These are phyloP conservation scores for Ornithorhynchus anatinus DNA, from an alignment of 2,113 vertebrate genomes.

Conservation along the genomic window DNA sequence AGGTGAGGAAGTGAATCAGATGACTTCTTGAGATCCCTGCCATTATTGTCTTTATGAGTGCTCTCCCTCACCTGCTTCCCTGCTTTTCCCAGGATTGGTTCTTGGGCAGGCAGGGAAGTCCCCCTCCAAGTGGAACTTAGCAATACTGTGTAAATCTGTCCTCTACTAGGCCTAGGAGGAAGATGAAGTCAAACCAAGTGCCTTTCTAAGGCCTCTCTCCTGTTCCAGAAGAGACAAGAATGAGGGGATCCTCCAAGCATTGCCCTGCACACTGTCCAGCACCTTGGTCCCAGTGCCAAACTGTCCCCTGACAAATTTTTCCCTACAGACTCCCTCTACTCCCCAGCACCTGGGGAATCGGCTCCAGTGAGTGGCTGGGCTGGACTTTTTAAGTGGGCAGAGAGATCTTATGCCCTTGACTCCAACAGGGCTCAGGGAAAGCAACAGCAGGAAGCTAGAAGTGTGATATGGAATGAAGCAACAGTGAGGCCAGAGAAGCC, in stretches of 20 bases:
- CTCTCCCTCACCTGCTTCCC: background rate
- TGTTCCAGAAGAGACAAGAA: accelerated
- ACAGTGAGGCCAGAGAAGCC: too few species aligned
- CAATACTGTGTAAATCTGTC: conserved; percentile 63
- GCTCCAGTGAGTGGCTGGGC: too few species aligned
- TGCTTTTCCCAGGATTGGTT: background rate
- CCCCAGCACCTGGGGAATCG: too few species aligned
- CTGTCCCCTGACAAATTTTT: background rate
- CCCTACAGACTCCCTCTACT: too few species aligned
- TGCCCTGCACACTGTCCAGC: background rate
- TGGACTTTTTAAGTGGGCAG: too few species aligned
- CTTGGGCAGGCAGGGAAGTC: background rate
- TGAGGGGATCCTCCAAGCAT: background rate
- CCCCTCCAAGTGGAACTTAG: conserved; percentile 65
- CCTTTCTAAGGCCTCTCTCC: too few species aligned
- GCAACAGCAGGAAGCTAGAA: too few species aligned
- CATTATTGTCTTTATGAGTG: background rate
- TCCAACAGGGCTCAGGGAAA: too few species aligned
- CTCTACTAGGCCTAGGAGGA: background rate
- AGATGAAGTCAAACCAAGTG: background rate
- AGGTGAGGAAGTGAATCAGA: accelerated
- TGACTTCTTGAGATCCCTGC: background rate
- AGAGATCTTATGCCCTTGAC: too few species aligned
- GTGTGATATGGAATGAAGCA: too few species aligned
- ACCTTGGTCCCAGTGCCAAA: background rate